A percentile compares a stretch with the other conserved stretches of the same genome.
Conservation (phyloP, 1,140 invertebrate species). For the Temnothorax curvispinosus region DNA sequence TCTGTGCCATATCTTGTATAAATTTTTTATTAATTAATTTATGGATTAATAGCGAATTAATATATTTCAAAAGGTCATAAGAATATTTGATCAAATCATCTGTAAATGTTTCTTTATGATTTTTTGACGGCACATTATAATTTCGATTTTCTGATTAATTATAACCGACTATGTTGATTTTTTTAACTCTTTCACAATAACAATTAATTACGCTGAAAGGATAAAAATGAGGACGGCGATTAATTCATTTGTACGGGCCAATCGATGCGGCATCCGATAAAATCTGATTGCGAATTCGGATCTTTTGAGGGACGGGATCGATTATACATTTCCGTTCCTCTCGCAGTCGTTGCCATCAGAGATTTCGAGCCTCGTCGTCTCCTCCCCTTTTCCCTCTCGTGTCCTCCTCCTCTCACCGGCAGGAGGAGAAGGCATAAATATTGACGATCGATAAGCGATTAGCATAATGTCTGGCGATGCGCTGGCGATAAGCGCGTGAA, state of each 20-base stretch:
- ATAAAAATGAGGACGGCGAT: slow-evolving; percentile 21
- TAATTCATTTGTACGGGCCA: slow-evolving; percentile 60
- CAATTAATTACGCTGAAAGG: slow-evolving; percentile 3
- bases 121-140: background rate
- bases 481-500: slow-evolving; percentile 56
- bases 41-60: background rate
- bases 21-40: background rate
- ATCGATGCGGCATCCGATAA: slow-evolving; percentile 75
- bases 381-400: background rate
- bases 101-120: background rate
- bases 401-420: background rate
- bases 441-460: slow-evolving; percentile 63
- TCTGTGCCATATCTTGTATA: background rate
- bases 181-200: background rate
- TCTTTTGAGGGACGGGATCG: slow-evolving; percentile 45
- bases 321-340: slow-evolving; percentile 25
- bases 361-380: slow-evolving; percentile 36
- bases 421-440: slow-evolving; percentile 44
- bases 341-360: slow-evolving; percentile 33
- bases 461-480: slow-evolving; percentile 61
- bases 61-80: background rate
- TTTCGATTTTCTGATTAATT: background rate
- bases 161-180: background rate
- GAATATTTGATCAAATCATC: background rate
- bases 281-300: slow-evolving; percentile 74